Evolutionary conservation across 2,797 vertebrate genomes (phyloP), one percentile per base, ranked within the genome.

Genomic region (Ciconia nigra): DNA sequence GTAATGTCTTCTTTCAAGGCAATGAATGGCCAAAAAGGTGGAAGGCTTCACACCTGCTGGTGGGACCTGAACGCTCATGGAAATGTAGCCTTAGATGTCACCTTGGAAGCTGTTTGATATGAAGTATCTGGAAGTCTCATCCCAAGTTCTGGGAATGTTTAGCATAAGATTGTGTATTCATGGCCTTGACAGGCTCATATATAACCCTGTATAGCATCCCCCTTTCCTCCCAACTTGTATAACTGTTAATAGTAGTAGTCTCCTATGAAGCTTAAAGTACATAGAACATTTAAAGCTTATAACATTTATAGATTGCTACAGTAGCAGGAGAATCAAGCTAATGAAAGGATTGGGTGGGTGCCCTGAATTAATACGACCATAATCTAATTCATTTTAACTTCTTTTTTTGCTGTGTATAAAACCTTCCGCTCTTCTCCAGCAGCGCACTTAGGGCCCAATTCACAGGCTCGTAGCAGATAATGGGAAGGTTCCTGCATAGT

Each of bases 321-420:
- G 90, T 62, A 90, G 94, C 84, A 81, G 76, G 70, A 96, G 92
- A 97, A 93, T 96, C 90, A 92, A 92, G 90, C 89, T 97, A 96
- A 97, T 97, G 96, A 97, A 96, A 92, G 96, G 92, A 93, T 96
- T 97, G 93, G 96, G 94, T 80, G 69, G 83, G 19, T 96, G 94
- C 95, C 93, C 95, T 94, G 93, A 94, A 93, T 97, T 97, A 97
- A 95, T 96, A 95, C 1, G 31, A 28, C 79, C 47, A 35, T 96
- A 95, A 96, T 93, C 92, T 96, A 94, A 97, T 96, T 96, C 89
- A 93, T 96, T 96, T 93, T 91, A 83, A 91, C 79, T 89, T 92
- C 54, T 95, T 80, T 89, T 89, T 84, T 70, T 93, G 54, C 87
- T 88, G 54, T 15, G 1, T 94, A 66, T 92, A 72, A 95, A 96